phyloP scores from a whole-genome alignment of 2,888 invertebrate genomes.

The Lasiommata megera region DNA sequence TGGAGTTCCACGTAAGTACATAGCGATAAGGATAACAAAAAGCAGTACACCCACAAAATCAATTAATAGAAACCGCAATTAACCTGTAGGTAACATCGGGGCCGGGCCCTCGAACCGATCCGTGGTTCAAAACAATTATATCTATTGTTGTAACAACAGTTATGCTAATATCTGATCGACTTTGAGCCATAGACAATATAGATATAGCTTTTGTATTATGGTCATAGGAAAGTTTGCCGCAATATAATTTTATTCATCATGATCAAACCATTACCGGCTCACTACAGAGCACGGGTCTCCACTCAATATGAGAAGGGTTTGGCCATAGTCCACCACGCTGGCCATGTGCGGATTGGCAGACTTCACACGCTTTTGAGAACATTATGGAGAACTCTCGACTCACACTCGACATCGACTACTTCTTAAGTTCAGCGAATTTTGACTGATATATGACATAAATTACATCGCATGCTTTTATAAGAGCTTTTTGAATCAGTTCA shows the following conservation, averaged over 20 bases:
- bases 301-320: too few relatives aligned
- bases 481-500: background rate
- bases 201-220: background rate
- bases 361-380: too few relatives aligned
- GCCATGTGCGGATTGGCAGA: too few relatives aligned
- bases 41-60: conserved; percentile 51
- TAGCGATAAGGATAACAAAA: conserved; percentile 24
- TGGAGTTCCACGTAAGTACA: conserved; percentile 12
- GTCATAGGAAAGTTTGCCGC: background rate
- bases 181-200: conserved; percentile 26
- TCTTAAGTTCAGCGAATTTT: too few relatives aligned
- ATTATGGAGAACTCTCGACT: too few relatives aligned
- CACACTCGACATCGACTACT: too few relatives aligned
- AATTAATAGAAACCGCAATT: conserved; percentile 59
- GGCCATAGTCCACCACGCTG: too few relatives aligned
- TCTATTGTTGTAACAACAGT: conserved; percentile 53
- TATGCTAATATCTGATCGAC: conserved; percentile 50
- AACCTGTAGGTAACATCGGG: conserved; percentile 36
- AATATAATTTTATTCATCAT: too few relatives aligned
- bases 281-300: too few relatives aligned
- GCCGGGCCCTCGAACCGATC: conserved; percentile 32
- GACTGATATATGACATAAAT: too few relatives aligned
- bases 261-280: too few relatives aligned
- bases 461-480: too few relatives aligned
- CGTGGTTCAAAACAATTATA: conserved; percentile 46